Base-by-base conservation (phyloP, 2,797 vertebrate genomes). In the Phataginus tricuspis region DNA sequence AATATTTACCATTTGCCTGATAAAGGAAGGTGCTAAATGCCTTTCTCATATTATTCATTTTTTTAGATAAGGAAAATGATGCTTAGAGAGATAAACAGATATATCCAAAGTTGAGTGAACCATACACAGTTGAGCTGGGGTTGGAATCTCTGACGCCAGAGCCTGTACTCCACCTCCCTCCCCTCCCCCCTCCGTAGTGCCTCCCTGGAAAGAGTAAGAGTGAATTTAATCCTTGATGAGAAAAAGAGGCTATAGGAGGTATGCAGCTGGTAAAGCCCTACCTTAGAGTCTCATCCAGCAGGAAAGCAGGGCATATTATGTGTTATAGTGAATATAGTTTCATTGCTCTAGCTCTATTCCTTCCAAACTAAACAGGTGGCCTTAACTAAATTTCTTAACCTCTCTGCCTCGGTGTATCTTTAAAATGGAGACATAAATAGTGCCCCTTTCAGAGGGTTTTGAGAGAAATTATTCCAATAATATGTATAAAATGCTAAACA, bases 11-110 rank as follows among this genome's bases (percentile, higher is more conserved):
- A 14, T 59, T 7, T 71, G 15, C 42, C 19, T 59, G 39, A 74
- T 68, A 71, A 90, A 92, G 39, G 31, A 85, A 75, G 11, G 31
- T 19, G 34, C 25, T 66, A 55, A 77, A 16, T 66, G 66, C 39
- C 29, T 78, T 66, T 74, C 23, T 42, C 59, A 74, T 31, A 42
- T n/a, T n/a, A 57, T 18, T 66, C 34, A 53, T n/a, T 31, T 90
- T 90, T 94, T 84, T 49, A 63, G 71, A 57, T 91, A 83, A 64
- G 42, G n/a, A 71, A 78, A 55, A 15, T 69, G 85, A 82, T 61
- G 16, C 45, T 78, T 31, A 83, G 10, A 68, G 51, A 69, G 64
- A 61, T 49, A 29, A 75, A 66, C 31, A 29, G 49, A 64, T 51
- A 51, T 3, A 49, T 71, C 6, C 23, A 53, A 84, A 83, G 53